phyloP scores from a whole-genome alignment of 2,888 invertebrate species.

The Drosophila fungiperda region DNA sequence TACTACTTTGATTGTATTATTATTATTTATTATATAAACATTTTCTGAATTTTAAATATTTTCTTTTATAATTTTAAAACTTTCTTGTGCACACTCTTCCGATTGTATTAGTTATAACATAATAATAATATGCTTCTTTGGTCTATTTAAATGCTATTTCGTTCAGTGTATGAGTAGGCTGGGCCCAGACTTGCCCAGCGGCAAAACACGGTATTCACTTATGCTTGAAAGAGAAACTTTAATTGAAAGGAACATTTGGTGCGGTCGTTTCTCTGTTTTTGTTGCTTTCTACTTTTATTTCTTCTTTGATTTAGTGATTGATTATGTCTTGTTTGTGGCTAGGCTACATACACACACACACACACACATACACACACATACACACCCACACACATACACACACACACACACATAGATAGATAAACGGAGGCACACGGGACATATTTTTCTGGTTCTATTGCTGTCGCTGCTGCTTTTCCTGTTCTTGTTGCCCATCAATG shows the following conservation, averaged over 20 bases:
- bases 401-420: slow-evolving; percentile 2
- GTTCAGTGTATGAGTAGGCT: slow-evolving; percentile 1
- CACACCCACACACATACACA: slow-evolving; percentile 7
- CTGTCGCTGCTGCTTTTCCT: slow-evolving; percentile 30
- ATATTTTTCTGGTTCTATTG: slow-evolving; percentile 46
- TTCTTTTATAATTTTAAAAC: neutral
- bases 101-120: neutral
- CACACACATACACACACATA: slow-evolving; percentile 18
- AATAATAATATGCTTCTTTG: neutral
- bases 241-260: slow-evolving; percentile 73
- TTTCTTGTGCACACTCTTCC: too few species aligned
- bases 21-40: neutral
- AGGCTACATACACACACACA: slow-evolving; percentile 24
- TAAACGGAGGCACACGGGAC: slow-evolving; percentile 30
- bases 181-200: slow-evolving; percentile 4
- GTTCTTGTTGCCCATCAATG: slow-evolving; percentile 26
- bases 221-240: slow-evolving; percentile 67
- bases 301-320: slow-evolving; percentile 70
- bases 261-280: slow-evolving; percentile 23
- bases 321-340: slow-evolving; percentile 72
- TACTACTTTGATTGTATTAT: slow-evolving; percentile 1
- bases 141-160: neutral
- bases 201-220: slow-evolving; percentile 4
- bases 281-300: neutral
- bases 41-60: too few species aligned